Conservation (phyloP, 23 tunicate species). For the Styela clava region DNA sequence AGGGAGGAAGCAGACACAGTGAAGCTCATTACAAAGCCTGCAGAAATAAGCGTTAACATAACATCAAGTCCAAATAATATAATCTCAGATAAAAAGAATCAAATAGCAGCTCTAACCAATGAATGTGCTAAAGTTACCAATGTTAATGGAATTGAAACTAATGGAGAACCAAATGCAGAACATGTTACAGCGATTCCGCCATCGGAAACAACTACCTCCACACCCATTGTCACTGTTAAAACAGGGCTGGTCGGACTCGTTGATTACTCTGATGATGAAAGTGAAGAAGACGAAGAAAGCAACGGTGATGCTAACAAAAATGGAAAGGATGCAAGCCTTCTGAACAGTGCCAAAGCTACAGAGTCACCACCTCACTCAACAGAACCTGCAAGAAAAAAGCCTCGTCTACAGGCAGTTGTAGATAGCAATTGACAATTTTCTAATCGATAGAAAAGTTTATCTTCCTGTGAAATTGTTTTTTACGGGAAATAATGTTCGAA, state of each 20-base stretch:
- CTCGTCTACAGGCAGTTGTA: slow-evolving; percentile 34
- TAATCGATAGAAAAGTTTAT: too few species aligned
- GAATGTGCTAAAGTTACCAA: background rate
- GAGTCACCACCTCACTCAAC: background rate
- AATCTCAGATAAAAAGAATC: background rate
- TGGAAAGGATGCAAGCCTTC: background rate
- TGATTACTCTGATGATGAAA: slow-evolving; percentile 89
- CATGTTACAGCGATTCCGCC: background rate
- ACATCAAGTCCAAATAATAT: background rate
- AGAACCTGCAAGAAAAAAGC: slow-evolving; percentile 66
- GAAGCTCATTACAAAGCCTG: background rate
- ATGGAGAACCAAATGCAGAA: background rate
- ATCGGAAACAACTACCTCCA: background rate
- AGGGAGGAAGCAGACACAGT: background rate
- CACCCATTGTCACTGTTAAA: slow-evolving; percentile 36
- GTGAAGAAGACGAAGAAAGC: slow-evolving; percentile 54
- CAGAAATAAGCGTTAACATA: background rate
- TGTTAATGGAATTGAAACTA: slow-evolving; percentile 7
- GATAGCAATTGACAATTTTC: slow-evolving; percentile 49
- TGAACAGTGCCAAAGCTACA: slow-evolving; percentile 8
- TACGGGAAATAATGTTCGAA: too few species aligned
- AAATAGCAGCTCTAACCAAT: background rate
- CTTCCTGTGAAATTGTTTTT: too few species aligned
- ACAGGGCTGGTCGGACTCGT: slow-evolving; percentile 73
- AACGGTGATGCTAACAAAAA: slow-evolving; percentile 5